These are phyloP conservation scores for Augochlorella aurata DNA, from an alignment of 2,888 invertebrate species.

Conservation along the genomic window DNA sequence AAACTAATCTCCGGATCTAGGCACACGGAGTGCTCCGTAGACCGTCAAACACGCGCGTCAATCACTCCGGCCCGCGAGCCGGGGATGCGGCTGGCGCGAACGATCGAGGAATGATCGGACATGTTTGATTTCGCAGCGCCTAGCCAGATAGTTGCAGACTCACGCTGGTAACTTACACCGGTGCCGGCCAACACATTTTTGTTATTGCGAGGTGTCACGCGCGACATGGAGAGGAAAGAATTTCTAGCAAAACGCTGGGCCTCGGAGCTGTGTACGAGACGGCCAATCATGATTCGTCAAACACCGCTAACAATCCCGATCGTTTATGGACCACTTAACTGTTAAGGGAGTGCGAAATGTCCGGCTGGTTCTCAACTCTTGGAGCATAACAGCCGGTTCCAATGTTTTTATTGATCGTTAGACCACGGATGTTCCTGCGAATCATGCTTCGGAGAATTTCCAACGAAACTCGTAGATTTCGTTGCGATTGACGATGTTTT, in stretches of 20 bases:
- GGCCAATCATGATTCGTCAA: constrained; percentile 6
- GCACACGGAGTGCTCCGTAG: not conserved
- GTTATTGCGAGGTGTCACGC: constrained; percentile 1
- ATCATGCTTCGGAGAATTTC: not conserved
- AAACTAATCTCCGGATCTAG: not conserved
- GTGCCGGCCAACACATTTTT: constrained; percentile 9
- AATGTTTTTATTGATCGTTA: not conserved
- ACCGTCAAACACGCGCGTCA: constrained; percentile 5
- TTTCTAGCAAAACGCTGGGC: not conserved
- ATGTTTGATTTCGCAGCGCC: constrained; percentile 2
- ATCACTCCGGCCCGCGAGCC: not conserved
- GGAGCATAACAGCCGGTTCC: not conserved
- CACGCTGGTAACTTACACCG: constrained; percentile 13
- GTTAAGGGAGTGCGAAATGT: constrained; percentile 6
- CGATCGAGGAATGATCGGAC: not conserved
- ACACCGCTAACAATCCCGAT: not conserved
- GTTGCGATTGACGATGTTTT: no score
- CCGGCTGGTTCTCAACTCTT: not conserved
- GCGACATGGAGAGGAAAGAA: constrained; percentile 2
- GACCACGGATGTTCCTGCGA: not conserved
- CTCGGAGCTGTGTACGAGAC: not conserved
- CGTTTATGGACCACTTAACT: constrained; percentile 7
- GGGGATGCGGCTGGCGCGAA: constrained; percentile 5
- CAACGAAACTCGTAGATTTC: not conserved
- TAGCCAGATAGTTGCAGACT: not conserved